phyloP scores from a whole-genome alignment of 2,888 invertebrate genomes.

The Kryphioiulus occultus region DNA sequence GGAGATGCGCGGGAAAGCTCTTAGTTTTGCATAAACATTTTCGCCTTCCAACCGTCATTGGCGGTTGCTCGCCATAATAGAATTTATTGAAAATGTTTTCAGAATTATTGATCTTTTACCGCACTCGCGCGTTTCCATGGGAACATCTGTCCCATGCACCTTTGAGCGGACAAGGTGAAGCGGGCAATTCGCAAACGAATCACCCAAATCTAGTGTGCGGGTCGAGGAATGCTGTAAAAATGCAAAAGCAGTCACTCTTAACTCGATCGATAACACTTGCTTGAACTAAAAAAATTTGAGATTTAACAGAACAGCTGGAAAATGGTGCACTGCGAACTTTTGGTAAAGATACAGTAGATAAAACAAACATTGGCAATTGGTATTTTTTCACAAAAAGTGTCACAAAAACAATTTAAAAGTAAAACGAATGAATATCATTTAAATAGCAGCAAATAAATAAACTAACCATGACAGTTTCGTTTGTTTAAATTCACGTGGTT shows the following conservation, averaged over 20 bases:
- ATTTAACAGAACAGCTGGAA: neutral
- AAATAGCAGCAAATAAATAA: too few species aligned
- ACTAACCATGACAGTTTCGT: too few species aligned
- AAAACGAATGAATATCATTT: too few species aligned
- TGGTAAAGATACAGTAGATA: too few species aligned
- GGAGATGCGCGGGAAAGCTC: neutral
- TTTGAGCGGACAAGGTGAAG: neutral
- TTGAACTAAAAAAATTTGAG: neutral
- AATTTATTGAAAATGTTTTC: constrained; percentile 35
- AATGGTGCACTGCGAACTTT: neutral
- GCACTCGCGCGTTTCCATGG: constrained; percentile 4
- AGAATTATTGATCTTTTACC: constrained; percentile 17
- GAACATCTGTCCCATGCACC: neutral
- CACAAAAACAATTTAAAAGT: too few species aligned
- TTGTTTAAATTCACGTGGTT: too few species aligned
- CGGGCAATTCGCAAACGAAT: neutral
- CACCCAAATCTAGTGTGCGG: neutral
- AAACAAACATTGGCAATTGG: too few species aligned
- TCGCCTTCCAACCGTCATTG: constrained; percentile 17
- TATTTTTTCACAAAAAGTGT: too few species aligned
- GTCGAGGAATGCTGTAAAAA: neutral
- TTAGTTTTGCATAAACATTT: constrained; percentile 35
- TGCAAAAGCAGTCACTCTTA: neutral
- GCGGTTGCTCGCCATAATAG: neutral
- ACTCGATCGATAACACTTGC: neutral